Evolutionary conservation across 2,113 vertebrate genomes (phyloP).

Genomic region (Amblyopsis rosae): DNA sequence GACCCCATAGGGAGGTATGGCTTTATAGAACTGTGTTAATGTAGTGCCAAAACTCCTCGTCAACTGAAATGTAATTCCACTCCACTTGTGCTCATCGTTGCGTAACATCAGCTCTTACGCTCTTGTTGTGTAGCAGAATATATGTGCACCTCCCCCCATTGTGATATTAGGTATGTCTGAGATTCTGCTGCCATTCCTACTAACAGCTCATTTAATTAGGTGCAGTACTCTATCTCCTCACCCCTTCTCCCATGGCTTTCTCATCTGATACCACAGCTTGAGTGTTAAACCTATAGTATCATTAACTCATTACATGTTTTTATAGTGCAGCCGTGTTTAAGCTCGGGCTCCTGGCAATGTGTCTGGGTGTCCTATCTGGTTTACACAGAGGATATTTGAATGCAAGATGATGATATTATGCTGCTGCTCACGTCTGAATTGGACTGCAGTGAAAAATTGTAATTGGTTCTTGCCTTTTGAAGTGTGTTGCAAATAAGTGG

Average conservation of each 20-base stretch:
- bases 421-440: constrained; percentile 26
- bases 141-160: too few relatives aligned
- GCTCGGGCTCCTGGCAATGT: constrained; percentile 26
- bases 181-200: constrained; percentile 26
- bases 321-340: constrained; percentile 16
- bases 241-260: constrained; percentile 5
- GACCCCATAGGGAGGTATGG: too few relatives aligned
- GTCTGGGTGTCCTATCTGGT: constrained; percentile 22
- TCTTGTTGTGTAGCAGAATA: too few relatives aligned
- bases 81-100: too few relatives aligned
- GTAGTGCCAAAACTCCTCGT: too few relatives aligned
- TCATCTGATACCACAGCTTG: constrained; percentile 26
- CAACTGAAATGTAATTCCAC: too few relatives aligned
- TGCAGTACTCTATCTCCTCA: not conserved
- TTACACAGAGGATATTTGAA: constrained; percentile 18
- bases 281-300: constrained; percentile 14
- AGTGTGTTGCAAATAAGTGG: constrained; percentile 55
- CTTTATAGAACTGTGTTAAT: too few relatives aligned
- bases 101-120: too few relatives aligned
- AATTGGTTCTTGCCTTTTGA: constrained; percentile 38
- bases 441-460: constrained; percentile 44
- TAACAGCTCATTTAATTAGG: constrained; percentile 33
- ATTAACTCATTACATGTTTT: constrained; percentile 15
- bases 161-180: not conserved
- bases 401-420: not conserved